Conservation (phyloP, 2,797 vertebrate genomes). For the Alcedo atthis region DNA sequence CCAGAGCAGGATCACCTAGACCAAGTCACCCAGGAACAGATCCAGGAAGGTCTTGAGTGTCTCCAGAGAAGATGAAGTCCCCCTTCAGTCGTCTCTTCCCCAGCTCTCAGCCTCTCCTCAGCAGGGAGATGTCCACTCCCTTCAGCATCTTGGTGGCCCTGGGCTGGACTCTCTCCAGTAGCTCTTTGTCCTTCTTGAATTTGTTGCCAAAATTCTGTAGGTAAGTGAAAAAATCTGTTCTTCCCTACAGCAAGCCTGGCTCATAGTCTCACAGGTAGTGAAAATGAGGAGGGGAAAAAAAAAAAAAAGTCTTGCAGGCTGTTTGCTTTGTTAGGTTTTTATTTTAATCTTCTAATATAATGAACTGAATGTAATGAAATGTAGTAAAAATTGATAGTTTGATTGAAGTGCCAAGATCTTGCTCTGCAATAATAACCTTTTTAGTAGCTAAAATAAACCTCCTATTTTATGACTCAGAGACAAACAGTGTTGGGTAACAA, state of each 20-base stretch:
- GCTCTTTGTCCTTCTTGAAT: background rate
- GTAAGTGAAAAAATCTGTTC: background rate
- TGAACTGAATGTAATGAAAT: background rate
- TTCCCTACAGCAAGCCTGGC: background rate
- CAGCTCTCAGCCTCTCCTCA: too few species aligned
- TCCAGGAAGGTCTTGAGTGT: too few species aligned
- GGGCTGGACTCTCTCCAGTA: too few species aligned
- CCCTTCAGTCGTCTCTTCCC: too few species aligned
- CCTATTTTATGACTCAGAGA: background rate
- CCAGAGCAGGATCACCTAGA: too few species aligned
- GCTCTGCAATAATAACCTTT: background rate
- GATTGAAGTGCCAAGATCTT: background rate
- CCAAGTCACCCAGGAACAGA: too few species aligned
- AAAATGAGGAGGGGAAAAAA: background rate
- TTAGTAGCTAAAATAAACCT: constrained; percentile 27
- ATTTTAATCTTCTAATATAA: background rate
- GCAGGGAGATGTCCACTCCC: too few species aligned
- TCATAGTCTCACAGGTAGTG: background rate
- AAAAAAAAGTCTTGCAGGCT: background rate
- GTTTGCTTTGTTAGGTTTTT: background rate
- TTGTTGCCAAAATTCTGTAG: background rate
- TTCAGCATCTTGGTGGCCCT: too few species aligned
- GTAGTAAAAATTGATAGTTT: background rate
- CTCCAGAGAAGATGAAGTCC: too few species aligned
- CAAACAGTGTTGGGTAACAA: background rate